These are phyloP conservation scores for Hofmannophila pseudospretella DNA, from an alignment of 2,888 invertebrate species.

Conservation along the genomic window DNA sequence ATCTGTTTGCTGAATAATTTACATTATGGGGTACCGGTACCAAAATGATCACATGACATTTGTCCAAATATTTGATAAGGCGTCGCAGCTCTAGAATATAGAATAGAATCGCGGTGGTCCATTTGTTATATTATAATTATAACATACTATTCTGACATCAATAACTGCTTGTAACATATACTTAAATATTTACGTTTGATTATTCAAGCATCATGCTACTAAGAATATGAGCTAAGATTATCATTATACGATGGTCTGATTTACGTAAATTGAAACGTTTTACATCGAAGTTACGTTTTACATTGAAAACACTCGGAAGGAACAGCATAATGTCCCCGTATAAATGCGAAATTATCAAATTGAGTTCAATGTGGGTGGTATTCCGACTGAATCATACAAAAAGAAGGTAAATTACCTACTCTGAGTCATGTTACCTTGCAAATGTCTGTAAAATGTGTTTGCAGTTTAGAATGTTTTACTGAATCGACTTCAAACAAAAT, in stretches of 20 bases:
- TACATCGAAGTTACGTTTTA: constrained; percentile 5
- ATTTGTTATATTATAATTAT: too few species aligned
- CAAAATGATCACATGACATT: neutral
- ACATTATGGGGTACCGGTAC: neutral
- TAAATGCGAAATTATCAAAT: neutral
- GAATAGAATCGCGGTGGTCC: too few species aligned
- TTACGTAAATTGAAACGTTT: constrained; percentile 21
- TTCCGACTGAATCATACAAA: neutral
- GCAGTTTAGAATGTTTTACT: neutral
- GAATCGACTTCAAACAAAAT: too few species aligned
- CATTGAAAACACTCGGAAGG: too few species aligned
- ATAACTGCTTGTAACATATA: too few species aligned
- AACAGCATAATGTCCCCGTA: too few species aligned
- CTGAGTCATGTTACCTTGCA: constrained; percentile 20
- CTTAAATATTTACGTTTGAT: too few species aligned
- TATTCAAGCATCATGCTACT: constrained; percentile 1
- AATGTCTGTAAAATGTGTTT: constrained; percentile 5
- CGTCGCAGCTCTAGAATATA: too few species aligned
- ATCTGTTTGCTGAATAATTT: neutral
- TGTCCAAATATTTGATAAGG: neutral
- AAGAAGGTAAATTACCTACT: neutral
- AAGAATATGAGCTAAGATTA: constrained; percentile 23
- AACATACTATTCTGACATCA: too few species aligned
- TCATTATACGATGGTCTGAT: constrained; percentile 29
- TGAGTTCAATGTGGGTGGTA: neutral